These are phyloP conservation scores for Lapara coniferarum DNA, from an alignment of 2,888 invertebrate genomes.

Conservation along the genomic window DNA sequence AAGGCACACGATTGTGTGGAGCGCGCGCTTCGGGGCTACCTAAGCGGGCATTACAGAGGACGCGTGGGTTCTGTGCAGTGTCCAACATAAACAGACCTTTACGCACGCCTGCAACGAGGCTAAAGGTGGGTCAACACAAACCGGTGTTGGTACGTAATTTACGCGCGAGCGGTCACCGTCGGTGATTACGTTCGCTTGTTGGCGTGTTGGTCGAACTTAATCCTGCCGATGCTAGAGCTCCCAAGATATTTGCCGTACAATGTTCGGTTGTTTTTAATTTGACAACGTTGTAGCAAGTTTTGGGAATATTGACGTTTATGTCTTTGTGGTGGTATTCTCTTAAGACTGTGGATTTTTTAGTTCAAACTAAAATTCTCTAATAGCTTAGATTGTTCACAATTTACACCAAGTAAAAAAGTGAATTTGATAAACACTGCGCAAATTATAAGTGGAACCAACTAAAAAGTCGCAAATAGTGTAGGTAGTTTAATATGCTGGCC, in stretches of 20 bases:
- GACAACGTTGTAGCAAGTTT: not conserved
- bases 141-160: slow-evolving; percentile 69
- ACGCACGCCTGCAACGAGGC: slow-evolving; percentile 26
- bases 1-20: slow-evolving; percentile 72
- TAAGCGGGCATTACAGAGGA: slow-evolving; percentile 79
- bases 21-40: slow-evolving; percentile 65
- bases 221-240: slow-evolving; percentile 59
- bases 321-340: too few relatives aligned
- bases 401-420: too few relatives aligned
- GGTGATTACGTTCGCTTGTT: slow-evolving; percentile 76
- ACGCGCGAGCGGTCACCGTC: slow-evolving; percentile 80
- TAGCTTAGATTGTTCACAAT: too few relatives aligned
- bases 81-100: slow-evolving; percentile 55
- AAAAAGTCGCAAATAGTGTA: not conserved
- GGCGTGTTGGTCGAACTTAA: slow-evolving; percentile 69
- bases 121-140: slow-evolving; percentile 45
- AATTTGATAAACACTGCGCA: too few relatives aligned
- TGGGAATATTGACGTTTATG: not conserved
- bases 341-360: too few relatives aligned
- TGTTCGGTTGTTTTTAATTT: slow-evolving; percentile 23
- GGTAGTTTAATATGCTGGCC: not conserved
- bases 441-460: not conserved
- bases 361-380: too few relatives aligned
- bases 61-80: slow-evolving; percentile 64
- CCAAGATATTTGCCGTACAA: slow-evolving; percentile 37